These are phyloP conservation scores for Pangasius mekongensis DNA, from an alignment of 2,797 vertebrate genomes.

Conservation along the genomic window DNA sequence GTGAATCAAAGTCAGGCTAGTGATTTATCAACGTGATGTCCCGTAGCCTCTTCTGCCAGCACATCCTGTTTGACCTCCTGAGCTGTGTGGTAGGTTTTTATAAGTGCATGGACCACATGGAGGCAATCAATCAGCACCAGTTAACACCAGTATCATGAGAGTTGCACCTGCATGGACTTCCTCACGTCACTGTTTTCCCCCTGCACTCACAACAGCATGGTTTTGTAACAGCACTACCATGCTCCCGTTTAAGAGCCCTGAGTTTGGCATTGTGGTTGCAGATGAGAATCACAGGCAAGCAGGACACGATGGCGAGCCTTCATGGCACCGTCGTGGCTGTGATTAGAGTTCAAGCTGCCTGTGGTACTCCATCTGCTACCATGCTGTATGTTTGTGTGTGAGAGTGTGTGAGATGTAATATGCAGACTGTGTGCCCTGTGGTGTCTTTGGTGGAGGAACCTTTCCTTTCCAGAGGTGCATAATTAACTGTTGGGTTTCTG, in stretches of 20 bases:
- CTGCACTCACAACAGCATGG: constrained; percentile 28
- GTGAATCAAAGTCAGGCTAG: background rate
- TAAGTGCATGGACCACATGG: constrained; percentile 55
- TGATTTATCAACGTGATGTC: background rate
- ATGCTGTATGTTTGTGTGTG: constrained; percentile 50
- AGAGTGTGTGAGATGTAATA: constrained; percentile 34
- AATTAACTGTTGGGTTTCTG: constrained; percentile 62
- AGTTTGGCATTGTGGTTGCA: background rate
- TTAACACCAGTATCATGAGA: constrained; percentile 55
- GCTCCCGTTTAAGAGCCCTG: background rate
- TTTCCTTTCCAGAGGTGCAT: constrained; percentile 59
- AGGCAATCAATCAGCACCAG: constrained; percentile 28
- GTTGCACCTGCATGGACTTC: constrained; percentile 71
- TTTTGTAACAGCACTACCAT: constrained; percentile 39
- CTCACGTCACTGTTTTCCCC: constrained; percentile 24
- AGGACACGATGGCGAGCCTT: background rate
- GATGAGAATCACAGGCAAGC: constrained; percentile 28
- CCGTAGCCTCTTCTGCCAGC: constrained; percentile 49
- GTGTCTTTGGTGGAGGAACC: constrained; percentile 51
- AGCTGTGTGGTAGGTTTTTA: constrained; percentile 67
- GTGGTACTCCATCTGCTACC: constrained; percentile 48
- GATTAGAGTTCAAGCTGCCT: constrained; percentile 22
- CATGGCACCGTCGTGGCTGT: background rate
- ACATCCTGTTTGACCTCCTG: constrained; percentile 68
- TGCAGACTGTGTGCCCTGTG: constrained; percentile 21